Base-by-base conservation (phyloP, 2,888 invertebrate genomes). In the Diplolepis rosae region DNA sequence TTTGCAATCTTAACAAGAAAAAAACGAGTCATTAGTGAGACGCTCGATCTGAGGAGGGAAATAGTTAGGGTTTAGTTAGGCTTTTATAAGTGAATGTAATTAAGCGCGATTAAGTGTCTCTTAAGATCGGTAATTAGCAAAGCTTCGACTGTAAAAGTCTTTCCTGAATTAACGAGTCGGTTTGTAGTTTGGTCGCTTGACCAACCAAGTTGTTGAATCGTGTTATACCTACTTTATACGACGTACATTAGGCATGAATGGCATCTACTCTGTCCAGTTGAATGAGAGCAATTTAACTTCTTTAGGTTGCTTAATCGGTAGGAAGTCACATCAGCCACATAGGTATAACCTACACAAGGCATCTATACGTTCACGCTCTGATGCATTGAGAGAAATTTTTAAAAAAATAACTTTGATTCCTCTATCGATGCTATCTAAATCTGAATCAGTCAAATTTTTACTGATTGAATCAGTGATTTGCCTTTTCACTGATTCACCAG, bases 271-370 rank as follows among this genome's bases (percentile, higher is more conserved):
- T 83, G 86, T 82, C 82, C 85, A 84, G 85, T 87, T 88, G 86
- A 88, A 88, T 88, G 88, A 88, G 88, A 88, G 88, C 88, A 88
- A 88, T 88, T 88, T 88, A 88, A 86, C 84, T 88, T 88, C 88
- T 88, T 88, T 88, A 88, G 87, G 88, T 87, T 88, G 88, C 86
- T 88, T 88, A 88, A 88, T 88, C 88, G 87, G 88, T 88, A 88
- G 88, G 88, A 88, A 88, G 88, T 88, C 88, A 87, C 87, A 88
- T 88, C 85, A 84, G 82, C 80, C 84, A 83, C 83, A 84, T 84
- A 85, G 83, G 83, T 84, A 85, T 83, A 84, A 81, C 79, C 80
- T 75, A 81, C 81, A 82, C 81, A 82, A 79, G 79, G 75, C 77
- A 77, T 78, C 78, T 76, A 61, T 61, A 61, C n/a, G 32, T 35